Base-by-base conservation (phyloP, 2,797 vertebrate species). In the Sebastes matsubarae region DNA sequence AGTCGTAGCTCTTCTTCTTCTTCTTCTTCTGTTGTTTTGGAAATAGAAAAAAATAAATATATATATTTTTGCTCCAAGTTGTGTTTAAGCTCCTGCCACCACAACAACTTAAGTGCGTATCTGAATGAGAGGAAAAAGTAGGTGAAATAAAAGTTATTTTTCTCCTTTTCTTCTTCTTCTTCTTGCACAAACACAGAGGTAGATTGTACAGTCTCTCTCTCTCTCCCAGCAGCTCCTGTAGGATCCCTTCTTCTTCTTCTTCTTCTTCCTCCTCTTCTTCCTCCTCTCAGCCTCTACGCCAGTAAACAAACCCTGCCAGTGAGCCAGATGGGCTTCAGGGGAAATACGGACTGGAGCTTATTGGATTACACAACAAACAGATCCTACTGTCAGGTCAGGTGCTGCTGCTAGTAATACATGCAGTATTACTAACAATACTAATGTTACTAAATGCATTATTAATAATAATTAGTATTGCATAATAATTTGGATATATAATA, bases 301-400 rank as follows among this genome's bases (percentile, higher is more conserved):
- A 93, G 94, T 95, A 95, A 96, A 96, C 95, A 96, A 93, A 93
- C 94, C 80, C 87, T 92, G 92, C 92, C 92, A 93, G 87, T 30
- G 87, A 95, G 88, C 89, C 92, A 93, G 90, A 89, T 75, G 82
- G 94, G 91, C 83, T 90, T 27, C 30, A 75, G 68, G 88, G 92
- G 89, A 96, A 96, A 96, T 75, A 60, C 91, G 95, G 95, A 95
- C 89, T 94, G 95, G 95, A 95, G 36, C 65, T 89, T 75, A 80
- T 91, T 85, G 94, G 94, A 94, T 94, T 89, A 91, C 90, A 88
- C 88, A 77, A 80, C 86, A 69, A 64, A 75, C 86, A 50, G 69
- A 86, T 81, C 76, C 81, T 32, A 59, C 72, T 75, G 75, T 70
- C 86, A 87, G 70, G 16, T 50, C 46, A 20, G 46, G 16, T 50